Conservation (phyloP, 1,140 invertebrate species). For the Zaprionus lachaisei region DNA sequence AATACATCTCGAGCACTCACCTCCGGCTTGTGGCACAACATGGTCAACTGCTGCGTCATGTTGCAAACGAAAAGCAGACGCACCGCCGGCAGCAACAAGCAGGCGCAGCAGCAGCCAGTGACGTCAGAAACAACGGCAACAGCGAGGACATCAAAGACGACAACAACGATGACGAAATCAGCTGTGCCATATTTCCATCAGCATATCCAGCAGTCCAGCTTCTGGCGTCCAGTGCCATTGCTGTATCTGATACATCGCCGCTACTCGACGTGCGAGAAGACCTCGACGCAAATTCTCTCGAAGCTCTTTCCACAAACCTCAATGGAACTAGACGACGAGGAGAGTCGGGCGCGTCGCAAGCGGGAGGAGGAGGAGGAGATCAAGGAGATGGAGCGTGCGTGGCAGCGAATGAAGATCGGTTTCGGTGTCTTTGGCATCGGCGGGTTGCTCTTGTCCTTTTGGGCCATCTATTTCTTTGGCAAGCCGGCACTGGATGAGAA, state of each 20-base stretch:
- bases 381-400: slow-evolving; percentile 86
- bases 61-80: slow-evolving; percentile 9
- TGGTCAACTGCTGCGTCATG: slow-evolving; percentile 24
- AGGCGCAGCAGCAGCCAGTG: background rate
- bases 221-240: slow-evolving; percentile 16
- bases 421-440: slow-evolving; percentile 86
- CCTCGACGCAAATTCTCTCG: slow-evolving; percentile 62
- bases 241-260: slow-evolving; percentile 37
- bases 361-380: slow-evolving; percentile 76
- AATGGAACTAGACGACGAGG: slow-evolving; percentile 55
- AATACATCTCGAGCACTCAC: slow-evolving; percentile 37
- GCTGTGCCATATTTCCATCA: background rate
- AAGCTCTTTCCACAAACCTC: slow-evolving; percentile 82
- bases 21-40: slow-evolving; percentile 37
- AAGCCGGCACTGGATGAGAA: slow-evolving; percentile 89
- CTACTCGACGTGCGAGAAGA: slow-evolving; percentile 56
- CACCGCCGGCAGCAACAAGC: background rate
- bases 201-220: background rate
- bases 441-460: slow-evolving; percentile 85
- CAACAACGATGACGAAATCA: background rate
- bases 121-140: background rate
- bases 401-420: slow-evolving; percentile 86
- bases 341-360: slow-evolving; percentile 58
- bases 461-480: slow-evolving; percentile 89
- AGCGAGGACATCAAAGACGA: background rate